Evolutionary conservation across 2,113 vertebrate genomes (phyloP).

Genomic region (Chamaea fasciata): DNA sequence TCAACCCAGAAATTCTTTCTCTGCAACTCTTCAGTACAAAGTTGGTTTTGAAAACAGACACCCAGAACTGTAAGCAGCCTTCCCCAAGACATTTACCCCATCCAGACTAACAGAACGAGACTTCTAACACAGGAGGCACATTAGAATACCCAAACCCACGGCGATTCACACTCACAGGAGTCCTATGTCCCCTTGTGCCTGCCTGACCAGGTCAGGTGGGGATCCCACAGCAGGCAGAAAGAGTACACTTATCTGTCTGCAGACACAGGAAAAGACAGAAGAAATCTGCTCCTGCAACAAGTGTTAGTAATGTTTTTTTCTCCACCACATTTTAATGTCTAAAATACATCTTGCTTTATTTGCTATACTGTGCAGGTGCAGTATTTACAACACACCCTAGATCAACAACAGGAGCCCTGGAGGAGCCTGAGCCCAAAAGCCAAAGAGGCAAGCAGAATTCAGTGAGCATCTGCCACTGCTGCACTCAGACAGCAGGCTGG

Average conservation of each 20-base stretch:
- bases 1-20: neutral
- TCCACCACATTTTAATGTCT: neutral
- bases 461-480: neutral
- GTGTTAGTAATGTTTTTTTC: neutral
- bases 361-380: neutral
- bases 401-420: neutral
- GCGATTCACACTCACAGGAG: neutral
- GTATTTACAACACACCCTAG: neutral
- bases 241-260: neutral
- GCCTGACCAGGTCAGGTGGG: neutral
- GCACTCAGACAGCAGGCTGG: slow-evolving; percentile 4
- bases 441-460: neutral
- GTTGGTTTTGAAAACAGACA: neutral
- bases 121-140: neutral
- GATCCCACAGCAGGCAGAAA: neutral
- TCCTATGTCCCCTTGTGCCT: fast-evolving
- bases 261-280: neutral
- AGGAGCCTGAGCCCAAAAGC: neutral
- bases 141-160: neutral
- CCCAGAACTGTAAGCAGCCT: neutral
- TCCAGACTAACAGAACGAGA: neutral
- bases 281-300: neutral
- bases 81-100: neutral
- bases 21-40: neutral
- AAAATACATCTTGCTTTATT: neutral